Evolutionary conservation across 2,888 invertebrate species (phyloP), one percentile per base, ranked within the genome.

Genomic region (Spodoptera littoralis): DNA sequence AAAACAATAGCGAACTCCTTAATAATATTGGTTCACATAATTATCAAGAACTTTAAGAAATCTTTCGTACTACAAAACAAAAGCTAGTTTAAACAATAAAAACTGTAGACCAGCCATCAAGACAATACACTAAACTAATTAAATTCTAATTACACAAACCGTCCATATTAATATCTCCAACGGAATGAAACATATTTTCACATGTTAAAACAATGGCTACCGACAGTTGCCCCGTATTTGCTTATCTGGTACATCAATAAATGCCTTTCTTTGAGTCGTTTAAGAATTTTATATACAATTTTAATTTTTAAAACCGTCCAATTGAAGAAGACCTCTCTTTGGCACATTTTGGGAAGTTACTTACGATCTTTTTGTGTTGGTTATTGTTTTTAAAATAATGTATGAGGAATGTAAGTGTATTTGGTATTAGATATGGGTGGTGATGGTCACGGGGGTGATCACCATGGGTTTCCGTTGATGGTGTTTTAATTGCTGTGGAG

Each of bases 201-300:
- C 92, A 92, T 90, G 86, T 87, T 89, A 89, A 92, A 91, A 94
- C 93, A 94, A 93, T 94, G 88, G 93, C 90, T 89, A 90, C 89
- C 88, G 87, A 86, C 92, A 87, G 92, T 92, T 91, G 90, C 85
- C 70, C 84, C 86, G 85, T 84, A 85, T 82, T 79, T 77, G 80
- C 86, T 92, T 91, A 92, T 93, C 92, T 80, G 82, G 76, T 67
- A 78, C 89, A 93, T 93, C 92, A 87, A 89, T 88, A 89, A 90
- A 90, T 91, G 86, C 89, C 89, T 92, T 92, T 91, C 91, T 89
- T 89, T 85, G 84, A 83, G 85, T 84, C 88, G 83, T 87, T 83
- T 80, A 84, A 86, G 69, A 82, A 86, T 83, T 82, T 88, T 91
- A 91, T 88, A 84, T 92, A 88, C 87, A 90, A 89, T 90, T 91